Base-by-base conservation (phyloP, 2,888 invertebrate species). In the Xylocampa areola region DNA sequence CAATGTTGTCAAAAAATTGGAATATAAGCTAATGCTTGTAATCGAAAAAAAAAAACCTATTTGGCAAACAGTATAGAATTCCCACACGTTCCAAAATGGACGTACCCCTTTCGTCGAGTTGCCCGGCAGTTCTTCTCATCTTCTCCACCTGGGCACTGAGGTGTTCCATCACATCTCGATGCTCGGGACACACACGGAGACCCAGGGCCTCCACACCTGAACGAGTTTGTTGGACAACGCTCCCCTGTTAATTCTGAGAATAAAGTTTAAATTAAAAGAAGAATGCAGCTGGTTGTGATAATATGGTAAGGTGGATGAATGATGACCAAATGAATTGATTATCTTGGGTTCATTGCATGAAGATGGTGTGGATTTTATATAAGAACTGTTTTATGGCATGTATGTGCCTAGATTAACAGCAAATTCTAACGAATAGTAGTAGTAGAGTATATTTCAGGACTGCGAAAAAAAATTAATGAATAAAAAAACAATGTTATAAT, bases 91-190 rank as follows among this genome's bases (percentile, higher is more conserved):
- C 4, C 10, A 1, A 27, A 52, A 54, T 77, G 80, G 71, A 21
- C 4, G 21, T 29, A 94, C 95, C 95, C 91, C 82, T 94, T 94
- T 71, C 94, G 92, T 76, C 91, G 94, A 37, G 93, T 94, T 32
- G 94, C 94, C 74, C 93, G 89, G 81, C 97, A 97, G 77, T 96
- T 96, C 52, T 95, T 90, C 84, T 97, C 97, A 79, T 97, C 97
- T 81, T 97, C 96, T 21, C 96, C 97, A n/a, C 95, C 95, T 0
- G 96, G 96, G 81, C 97, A 97, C 82, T 97, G 97, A 40, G 93
- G 94, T 37, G 95, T 95, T 1, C 98, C 98, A 86, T 98, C 97
- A 86, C 98, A 98, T 4, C 97, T 92, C 2, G 96, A 95, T 0
- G 97, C 97, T 27, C 96, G 94, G 0, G 97, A 97, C 51, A 98